These are phyloP conservation scores for Campoplex nolae DNA, from an alignment of 2,888 invertebrate species.

Conservation along the genomic window DNA sequence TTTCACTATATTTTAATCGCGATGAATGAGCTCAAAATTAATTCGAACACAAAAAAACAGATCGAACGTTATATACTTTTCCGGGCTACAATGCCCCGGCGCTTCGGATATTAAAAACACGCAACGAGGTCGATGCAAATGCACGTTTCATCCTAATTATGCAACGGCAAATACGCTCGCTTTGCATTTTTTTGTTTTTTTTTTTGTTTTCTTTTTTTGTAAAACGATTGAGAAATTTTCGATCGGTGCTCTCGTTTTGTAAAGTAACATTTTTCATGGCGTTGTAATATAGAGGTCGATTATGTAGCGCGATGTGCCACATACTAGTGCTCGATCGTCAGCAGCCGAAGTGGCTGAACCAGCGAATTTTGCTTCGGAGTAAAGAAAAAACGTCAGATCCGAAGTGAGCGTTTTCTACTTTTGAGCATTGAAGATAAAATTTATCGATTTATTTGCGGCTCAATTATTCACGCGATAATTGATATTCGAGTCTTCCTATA, in stretches of 20 bases:
- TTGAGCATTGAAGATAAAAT: neutral
- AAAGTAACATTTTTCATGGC: constrained; percentile 17
- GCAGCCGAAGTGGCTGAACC: constrained; percentile 13
- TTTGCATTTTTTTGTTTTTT: constrained; percentile 67
- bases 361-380: neutral
- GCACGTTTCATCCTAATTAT: constrained; percentile 62
- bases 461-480: no score
- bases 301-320: constrained; percentile 31
- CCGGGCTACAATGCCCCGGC: neutral
- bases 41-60: neutral
- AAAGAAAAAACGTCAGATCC: neutral
- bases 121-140: constrained; percentile 24
- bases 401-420: neutral
- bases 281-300: constrained; percentile 11
- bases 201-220: neutral
- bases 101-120: neutral
- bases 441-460: neutral
- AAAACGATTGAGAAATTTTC: constrained; percentile 68
- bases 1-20: neutral
- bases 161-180: constrained; percentile 73
- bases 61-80: neutral
- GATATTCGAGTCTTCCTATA: no score
- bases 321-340: neutral
- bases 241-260: constrained; percentile 67
- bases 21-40: neutral